A percentile compares a stretch with the other conserved stretches of the same genome.
phyloP scores from a whole-genome alignment of 2,888 invertebrate species.

The Drosophila sordidula region DNA sequence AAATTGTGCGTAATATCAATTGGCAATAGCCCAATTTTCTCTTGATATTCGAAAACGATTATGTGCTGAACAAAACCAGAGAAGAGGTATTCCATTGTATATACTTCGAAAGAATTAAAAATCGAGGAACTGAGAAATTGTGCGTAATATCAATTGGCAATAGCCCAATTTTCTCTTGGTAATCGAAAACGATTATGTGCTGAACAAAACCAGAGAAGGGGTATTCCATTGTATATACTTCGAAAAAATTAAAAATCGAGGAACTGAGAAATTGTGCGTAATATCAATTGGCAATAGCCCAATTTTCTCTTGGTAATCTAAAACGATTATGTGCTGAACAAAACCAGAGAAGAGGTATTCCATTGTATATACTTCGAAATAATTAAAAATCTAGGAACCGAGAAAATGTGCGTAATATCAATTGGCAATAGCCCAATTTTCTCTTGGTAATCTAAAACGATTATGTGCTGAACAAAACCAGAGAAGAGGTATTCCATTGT shows the following conservation, averaged over 20 bases:
- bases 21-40: slow-evolving; percentile 10
- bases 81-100: slow-evolving; percentile 5
- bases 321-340: no score
- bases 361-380: slow-evolving; percentile 7
- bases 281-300: slow-evolving; percentile 6
- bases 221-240: slow-evolving; percentile 4
- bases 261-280: slow-evolving; percentile 2
- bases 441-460: no score
- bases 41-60: not conserved
- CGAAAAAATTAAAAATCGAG: not conserved
- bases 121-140: not conserved
- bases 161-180: slow-evolving; percentile 16
- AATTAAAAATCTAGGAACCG: not conserved
- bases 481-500: not conserved
- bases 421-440: slow-evolving; percentile 9
- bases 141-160: slow-evolving; percentile 5
- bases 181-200: no score
- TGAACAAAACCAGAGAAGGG: no score
- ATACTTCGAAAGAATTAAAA: slow-evolving; percentile 8
- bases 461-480: slow-evolving; percentile 1
- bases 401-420: slow-evolving; percentile 4
- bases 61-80: no score
- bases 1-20: slow-evolving; percentile 4
- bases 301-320: slow-evolving; percentile 5
- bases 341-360: no score